A percentile compares a stretch with the other conserved stretches of the same genome.
These are phyloP conservation scores for Aplochiton taeniatus DNA, from an alignment of 2,797 vertebrate genomes.

Conservation along the genomic window DNA sequence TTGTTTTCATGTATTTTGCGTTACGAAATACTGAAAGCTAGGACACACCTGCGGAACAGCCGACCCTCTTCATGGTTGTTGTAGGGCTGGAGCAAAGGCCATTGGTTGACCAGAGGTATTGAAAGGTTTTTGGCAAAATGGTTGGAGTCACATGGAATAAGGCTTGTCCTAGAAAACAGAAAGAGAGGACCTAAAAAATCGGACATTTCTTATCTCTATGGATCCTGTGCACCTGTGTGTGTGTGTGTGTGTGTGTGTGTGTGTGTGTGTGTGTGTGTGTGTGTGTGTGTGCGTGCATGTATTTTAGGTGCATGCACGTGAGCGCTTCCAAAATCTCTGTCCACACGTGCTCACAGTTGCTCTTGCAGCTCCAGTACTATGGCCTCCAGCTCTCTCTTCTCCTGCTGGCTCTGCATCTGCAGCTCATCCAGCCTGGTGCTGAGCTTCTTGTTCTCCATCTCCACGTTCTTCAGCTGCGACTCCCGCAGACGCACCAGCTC, in stretches of 20 bases:
- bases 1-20: no score
- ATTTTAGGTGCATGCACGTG: background rate
- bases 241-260: conserved; percentile 1
- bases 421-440: conserved; percentile 80
- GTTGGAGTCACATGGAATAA: conserved; percentile 89
- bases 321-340: background rate
- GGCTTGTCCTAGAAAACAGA: conserved; percentile 82
- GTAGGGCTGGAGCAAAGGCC: conserved; percentile 86
- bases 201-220: background rate
- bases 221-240: background rate
- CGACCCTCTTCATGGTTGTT: conserved; percentile 84
- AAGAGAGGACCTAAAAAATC: conserved; percentile 7
- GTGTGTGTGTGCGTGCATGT: background rate
- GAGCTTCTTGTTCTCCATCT: conserved; percentile 82
- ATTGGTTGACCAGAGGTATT: conserved; percentile 90
- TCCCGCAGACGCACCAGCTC: conserved; percentile 86
- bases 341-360: conserved; percentile 78
- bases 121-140: conserved; percentile 89
- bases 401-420: conserved; percentile 81
- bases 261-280: background rate
- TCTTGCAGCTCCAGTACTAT: conserved; percentile 87
- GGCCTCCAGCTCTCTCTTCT: conserved; percentile 85
- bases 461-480: conserved; percentile 86
- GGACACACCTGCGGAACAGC: conserved; percentile 84
- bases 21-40: no score